A percentile compares a stretch with the other conserved stretches of the same genome.
Conservation (phyloP, 2,888 invertebrate species). For the Lathronympha strigana region DNA sequence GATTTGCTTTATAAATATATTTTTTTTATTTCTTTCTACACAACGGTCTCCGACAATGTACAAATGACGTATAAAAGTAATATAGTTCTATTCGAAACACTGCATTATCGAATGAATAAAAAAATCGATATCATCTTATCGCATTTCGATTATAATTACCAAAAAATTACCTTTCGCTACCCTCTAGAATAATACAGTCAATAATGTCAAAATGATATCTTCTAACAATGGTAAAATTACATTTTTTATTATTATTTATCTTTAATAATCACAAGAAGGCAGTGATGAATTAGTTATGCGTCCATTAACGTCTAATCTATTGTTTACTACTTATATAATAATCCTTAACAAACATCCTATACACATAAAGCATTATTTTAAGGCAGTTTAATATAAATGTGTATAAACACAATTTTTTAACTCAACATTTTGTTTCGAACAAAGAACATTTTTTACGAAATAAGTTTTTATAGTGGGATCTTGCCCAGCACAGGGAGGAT, state of each 20-base stretch:
- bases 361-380: constrained; percentile 7
- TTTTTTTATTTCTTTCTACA: constrained; percentile 31
- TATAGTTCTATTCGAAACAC: constrained; percentile 14
- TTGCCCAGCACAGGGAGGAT: no score
- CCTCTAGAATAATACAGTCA: constrained; percentile 1
- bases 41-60: constrained; percentile 31
- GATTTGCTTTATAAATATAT: constrained; percentile 36
- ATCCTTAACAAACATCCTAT: constrained; percentile 3
- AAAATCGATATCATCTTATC: constrained; percentile 3
- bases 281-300: constrained; percentile 25
- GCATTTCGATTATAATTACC: not conserved
- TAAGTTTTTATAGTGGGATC: not conserved
- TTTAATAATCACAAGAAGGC: constrained; percentile 23
- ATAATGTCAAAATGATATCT: not conserved
- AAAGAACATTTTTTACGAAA: not conserved
- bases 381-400: constrained; percentile 22
- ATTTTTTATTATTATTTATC: not conserved
- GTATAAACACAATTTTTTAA: not conserved
- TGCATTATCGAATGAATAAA: constrained; percentile 20
- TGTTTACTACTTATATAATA: constrained; percentile 3
- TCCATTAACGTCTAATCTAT: not conserved
- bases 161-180: not conserved
- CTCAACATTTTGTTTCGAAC: not conserved
- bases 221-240: not conserved
- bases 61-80: constrained; percentile 30